phyloP scores from a whole-genome alignment of 2,888 invertebrate genomes.

The Calephelis perditalis region DNA sequence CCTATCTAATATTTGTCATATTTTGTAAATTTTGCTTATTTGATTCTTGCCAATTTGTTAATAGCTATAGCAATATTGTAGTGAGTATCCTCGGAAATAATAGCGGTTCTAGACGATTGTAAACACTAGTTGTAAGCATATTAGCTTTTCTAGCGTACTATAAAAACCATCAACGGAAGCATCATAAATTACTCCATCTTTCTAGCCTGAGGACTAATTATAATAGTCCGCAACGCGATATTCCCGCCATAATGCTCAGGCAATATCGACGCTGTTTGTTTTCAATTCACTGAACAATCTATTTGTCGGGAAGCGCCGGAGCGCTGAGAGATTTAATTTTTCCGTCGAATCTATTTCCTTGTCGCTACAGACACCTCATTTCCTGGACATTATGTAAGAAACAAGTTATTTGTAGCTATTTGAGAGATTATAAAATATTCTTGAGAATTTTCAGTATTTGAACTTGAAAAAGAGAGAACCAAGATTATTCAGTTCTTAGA shows the following conservation, averaged over 20 bases:
- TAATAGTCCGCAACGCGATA: conserved; percentile 1
- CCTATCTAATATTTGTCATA: too few species aligned
- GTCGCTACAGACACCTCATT: conserved; percentile 44
- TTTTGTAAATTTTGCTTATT: too few species aligned
- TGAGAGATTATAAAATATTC: neutral
- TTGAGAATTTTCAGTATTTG: too few species aligned
- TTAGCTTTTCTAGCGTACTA: too few species aligned
- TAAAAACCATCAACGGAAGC: too few species aligned
- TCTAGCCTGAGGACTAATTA: conserved; percentile 4
- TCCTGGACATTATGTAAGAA: conserved; percentile 35
- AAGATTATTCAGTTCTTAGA: too few species aligned
- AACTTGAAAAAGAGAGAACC: too few species aligned
- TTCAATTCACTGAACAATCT: conserved; percentile 32
- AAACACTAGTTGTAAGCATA: too few species aligned
- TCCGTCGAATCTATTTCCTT: conserved; percentile 30
- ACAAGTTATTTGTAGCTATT: conserved; percentile 3
- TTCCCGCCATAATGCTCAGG: conserved; percentile 9
- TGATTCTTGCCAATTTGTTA: too few species aligned
- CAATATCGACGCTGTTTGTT: conserved; percentile 29
- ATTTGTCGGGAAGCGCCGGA: conserved; percentile 26
- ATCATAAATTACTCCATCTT: neutral
- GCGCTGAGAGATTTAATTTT: conserved; percentile 43
- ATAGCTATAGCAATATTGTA: too few species aligned
- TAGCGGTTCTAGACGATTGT: too few species aligned
- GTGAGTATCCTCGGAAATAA: too few species aligned